A percentile compares a stretch with the other conserved stretches of the same genome.
These are phyloP conservation scores for Colletes latitarsis DNA, from an alignment of 1,140 invertebrate genomes.

Conservation along the genomic window DNA sequence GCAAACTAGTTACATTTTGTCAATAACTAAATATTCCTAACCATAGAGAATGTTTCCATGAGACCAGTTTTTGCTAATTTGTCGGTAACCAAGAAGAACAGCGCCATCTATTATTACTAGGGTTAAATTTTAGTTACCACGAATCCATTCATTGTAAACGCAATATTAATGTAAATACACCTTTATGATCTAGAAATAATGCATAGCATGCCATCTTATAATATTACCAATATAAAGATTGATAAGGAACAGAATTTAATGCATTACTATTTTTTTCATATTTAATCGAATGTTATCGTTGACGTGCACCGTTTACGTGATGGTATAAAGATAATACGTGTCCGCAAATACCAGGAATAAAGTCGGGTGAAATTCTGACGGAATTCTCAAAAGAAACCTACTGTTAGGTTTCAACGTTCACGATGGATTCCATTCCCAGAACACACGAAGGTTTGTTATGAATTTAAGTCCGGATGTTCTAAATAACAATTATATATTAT, in stretches of 20 bases:
- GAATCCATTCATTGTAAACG: not conserved
- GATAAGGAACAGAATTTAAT: constrained; percentile 6
- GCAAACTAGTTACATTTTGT: not conserved
- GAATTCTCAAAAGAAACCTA: not conserved
- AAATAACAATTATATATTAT: constrained; percentile 17
- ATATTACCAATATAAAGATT: constrained; percentile 6
- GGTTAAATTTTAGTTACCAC: not conserved
- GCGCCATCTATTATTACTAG: too few relatives aligned
- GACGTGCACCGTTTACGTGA: not conserved
- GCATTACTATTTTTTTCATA: not conserved
- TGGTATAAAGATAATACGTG: not conserved
- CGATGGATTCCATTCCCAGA: constrained; percentile 89
- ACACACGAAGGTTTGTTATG: constrained; percentile 86
- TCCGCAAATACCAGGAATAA: not conserved
- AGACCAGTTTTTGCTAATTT: too few relatives aligned
- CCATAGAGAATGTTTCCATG: not conserved
- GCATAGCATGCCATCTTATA: constrained; percentile 1
- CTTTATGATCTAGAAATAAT: constrained; percentile 3
- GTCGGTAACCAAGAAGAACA: too few relatives aligned
- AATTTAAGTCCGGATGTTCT: constrained; percentile 18
- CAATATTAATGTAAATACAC: not conserved
- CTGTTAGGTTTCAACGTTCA: constrained; percentile 48
- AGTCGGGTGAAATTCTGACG: not conserved
- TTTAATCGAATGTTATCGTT: constrained; percentile 6
- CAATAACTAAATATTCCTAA: not conserved